Percentiles rank a stretch among this genome's conserved stretches.
Evolutionary conservation across 1,140 invertebrate species (phyloP).

Genomic region (Notospermus geniculatus): DNA sequence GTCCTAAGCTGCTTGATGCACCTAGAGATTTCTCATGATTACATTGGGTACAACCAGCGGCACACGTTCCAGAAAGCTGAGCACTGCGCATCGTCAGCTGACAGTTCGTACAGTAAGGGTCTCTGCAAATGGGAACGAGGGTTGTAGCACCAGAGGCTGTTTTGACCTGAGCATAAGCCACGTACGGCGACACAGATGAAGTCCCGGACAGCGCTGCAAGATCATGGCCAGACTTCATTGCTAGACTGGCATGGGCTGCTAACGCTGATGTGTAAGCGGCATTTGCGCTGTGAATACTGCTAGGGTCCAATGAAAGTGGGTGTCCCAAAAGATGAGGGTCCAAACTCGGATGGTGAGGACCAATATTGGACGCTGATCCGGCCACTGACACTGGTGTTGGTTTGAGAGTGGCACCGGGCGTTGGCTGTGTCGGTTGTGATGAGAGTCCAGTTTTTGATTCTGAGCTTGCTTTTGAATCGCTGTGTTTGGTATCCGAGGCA

Average conservation of each 20-base stretch:
- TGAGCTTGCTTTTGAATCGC: slow-evolving; percentile 22
- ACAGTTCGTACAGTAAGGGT: slow-evolving; percentile 92
- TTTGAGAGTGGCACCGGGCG: slow-evolving; percentile 67
- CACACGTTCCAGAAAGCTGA: slow-evolving; percentile 66
- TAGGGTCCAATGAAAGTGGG: slow-evolving; percentile 33
- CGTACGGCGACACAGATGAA: slow-evolving; percentile 50
- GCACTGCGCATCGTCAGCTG: slow-evolving; percentile 84
- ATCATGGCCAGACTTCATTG: slow-evolving; percentile 14
- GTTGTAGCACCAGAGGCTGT: slow-evolving; percentile 86
- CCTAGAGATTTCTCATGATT: slow-evolving; percentile 84
- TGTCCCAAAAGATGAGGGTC: slow-evolving; percentile 38
- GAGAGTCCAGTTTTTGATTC: slow-evolving; percentile 8
- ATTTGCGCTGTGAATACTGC: slow-evolving; percentile 20
- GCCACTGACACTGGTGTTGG: slow-evolving; percentile 66
- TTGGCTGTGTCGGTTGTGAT: slow-evolving; percentile 62
- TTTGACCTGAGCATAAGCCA: slow-evolving; percentile 86
- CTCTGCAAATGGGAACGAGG: slow-evolving; percentile 89
- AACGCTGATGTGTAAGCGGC: slow-evolving; percentile 60
- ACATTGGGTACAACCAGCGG: slow-evolving; percentile 90
- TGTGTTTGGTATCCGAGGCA: slow-evolving; percentile 27
- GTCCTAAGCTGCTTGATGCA: slow-evolving; percentile 52
- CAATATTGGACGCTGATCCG: slow-evolving; percentile 68
- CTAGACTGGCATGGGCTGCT: slow-evolving; percentile 47
- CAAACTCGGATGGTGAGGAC: slow-evolving; percentile 36
- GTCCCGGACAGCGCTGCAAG: slow-evolving; percentile 20